These are phyloP conservation scores for Rhysida immarginata DNA, from an alignment of 1,140 invertebrate genomes.

Conservation along the genomic window DNA sequence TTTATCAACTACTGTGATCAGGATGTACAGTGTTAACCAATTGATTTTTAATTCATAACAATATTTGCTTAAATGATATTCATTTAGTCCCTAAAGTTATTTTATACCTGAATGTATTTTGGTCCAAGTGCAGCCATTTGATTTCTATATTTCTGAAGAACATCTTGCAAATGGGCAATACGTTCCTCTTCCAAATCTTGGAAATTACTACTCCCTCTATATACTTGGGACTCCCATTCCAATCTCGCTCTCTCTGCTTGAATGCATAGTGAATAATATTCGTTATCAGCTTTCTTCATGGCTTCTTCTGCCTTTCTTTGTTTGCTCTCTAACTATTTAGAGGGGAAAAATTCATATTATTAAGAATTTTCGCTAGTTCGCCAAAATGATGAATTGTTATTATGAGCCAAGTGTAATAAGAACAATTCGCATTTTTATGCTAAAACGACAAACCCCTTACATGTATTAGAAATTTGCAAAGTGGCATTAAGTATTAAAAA, in stretches of 20 bases:
- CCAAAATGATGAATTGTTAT: too few relatives aligned
- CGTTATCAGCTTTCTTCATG: slow-evolving; percentile 75
- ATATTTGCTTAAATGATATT: too few relatives aligned
- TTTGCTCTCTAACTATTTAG: slow-evolving; percentile 58
- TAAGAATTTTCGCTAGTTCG: not conserved
- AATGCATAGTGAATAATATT: slow-evolving; percentile 81
- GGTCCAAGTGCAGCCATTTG: slow-evolving; percentile 59
- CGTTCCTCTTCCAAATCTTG: slow-evolving; percentile 80
- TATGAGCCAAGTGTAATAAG: too few relatives aligned
- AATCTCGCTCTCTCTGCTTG: slow-evolving; percentile 71
- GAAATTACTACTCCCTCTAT: slow-evolving; percentile 49
- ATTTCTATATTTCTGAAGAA: slow-evolving; percentile 58
- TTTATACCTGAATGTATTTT: slow-evolving; percentile 26
- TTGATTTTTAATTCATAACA: too few relatives aligned
- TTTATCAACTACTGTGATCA: too few relatives aligned
- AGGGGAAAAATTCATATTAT: not conserved
- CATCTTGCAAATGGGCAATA: slow-evolving; percentile 59
- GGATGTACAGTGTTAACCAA: too few relatives aligned
- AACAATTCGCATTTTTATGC: too few relatives aligned
- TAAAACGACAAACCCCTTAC: too few relatives aligned
- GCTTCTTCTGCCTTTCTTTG: slow-evolving; percentile 77
- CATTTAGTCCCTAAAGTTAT: too few relatives aligned
- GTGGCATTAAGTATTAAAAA: too few relatives aligned
- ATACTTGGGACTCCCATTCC: slow-evolving; percentile 79
- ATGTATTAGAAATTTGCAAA: too few relatives aligned